Base-by-base conservation (phyloP, 1,140 invertebrate genomes). In the Drosophila serrata region DNA sequence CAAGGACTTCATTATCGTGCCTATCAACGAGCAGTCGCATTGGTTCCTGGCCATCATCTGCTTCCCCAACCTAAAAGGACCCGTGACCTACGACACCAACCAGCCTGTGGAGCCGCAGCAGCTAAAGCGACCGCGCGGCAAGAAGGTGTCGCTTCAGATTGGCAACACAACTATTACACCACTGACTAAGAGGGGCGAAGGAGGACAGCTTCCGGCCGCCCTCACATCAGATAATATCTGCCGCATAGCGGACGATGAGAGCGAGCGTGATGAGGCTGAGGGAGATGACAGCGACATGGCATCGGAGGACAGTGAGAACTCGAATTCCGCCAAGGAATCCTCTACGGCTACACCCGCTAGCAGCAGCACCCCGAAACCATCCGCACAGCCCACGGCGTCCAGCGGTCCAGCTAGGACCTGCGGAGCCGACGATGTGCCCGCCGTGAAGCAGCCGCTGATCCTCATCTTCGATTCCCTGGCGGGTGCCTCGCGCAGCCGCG, bases 31-130 rank as follows among this genome's bases (percentile, higher is more conserved):
- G 94, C 97, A 98, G 95, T 98, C 95, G 33, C 99, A 99, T 94
- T 99, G 99, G 99, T 99, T 98, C 93, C 94, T 99, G 73, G 98
- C 98, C 4, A 98, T 99, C 46, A 97, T 99, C 55, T 99, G 98
- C 93, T 99, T 97, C 93, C 98, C 98, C 58, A 96, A 96, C 31
- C 93, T 98, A 49, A 95, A 95, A 42, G 96, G 96, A 0, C 92
- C 92, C 3, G 91, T 93, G 7, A 92, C 92, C 5, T 91, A 74
- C 39, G 92, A 94, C 80, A 95, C 95, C 79, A 94, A 95, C 81
- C 93, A 94, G 69, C 93, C 95, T 6, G 94, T 95, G 42, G 93
- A 93, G 55, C 90, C 91, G 78, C 94, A 92, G 90, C 93, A 92
- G 77, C 92, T 85, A 86, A 93, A 92, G 92, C 93, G 94, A 77